Evolutionary conservation across 2,797 vertebrate species (phyloP).

Genomic region (Sarcoramphus papa): DNA sequence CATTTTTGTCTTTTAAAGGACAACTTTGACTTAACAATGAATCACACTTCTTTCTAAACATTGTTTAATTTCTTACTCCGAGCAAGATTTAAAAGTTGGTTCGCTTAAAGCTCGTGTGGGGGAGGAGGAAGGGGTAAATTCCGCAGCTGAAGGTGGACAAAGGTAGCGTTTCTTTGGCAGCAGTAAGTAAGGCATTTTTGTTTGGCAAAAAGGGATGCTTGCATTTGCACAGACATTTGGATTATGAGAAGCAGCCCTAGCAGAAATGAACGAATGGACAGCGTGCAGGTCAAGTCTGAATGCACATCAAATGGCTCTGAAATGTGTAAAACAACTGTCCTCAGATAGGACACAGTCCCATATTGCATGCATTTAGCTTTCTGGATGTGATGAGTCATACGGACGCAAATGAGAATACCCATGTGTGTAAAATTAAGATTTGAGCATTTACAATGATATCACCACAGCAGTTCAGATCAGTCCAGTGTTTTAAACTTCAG

Average conservation of each 20-base stretch:
- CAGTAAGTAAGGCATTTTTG: background rate
- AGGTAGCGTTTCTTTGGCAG: background rate
- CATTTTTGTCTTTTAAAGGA: background rate
- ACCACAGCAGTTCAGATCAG: background rate
- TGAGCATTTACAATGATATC: background rate
- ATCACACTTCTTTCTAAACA: background rate
- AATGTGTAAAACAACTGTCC: background rate
- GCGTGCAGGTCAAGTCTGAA: background rate
- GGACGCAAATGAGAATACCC: background rate
- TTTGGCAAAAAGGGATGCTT: background rate
- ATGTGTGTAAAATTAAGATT: slow-evolving; percentile 16
- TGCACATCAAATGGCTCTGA: background rate
- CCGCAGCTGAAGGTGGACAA: background rate
- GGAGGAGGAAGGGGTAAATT: background rate
- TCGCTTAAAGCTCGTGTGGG: background rate
- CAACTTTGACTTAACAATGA: background rate
- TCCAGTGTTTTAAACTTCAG: background rate
- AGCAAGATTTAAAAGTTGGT: background rate
- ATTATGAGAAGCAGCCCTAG: background rate
- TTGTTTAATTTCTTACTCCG: background rate
- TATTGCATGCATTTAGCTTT: slow-evolving; percentile 1
- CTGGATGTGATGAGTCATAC: background rate
- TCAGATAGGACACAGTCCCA: background rate
- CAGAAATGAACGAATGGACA: background rate
- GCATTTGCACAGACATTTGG: background rate